Base-by-base conservation (phyloP, 1,140 invertebrate genomes). In the Galleria mellonella region DNA sequence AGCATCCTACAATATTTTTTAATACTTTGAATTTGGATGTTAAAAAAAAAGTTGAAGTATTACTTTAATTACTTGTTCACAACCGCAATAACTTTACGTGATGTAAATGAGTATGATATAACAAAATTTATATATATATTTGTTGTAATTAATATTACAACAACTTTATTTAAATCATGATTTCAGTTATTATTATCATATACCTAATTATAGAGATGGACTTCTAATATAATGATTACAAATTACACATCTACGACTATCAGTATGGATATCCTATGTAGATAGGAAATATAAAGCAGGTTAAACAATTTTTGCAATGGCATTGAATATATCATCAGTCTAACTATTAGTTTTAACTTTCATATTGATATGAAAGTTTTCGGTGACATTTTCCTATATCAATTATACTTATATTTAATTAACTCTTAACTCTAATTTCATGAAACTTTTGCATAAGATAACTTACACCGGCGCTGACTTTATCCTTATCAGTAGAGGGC, bases 371-470 rank as follows among this genome's bases (percentile, higher is more conserved):
- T 43, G 43, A 53, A 52, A 55, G 35, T 43, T 14, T 39, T 37
- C 17, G 6, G 17, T 2, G 6, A 23, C 6, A 23, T 23, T 23
- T 23, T 2, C 6, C 17, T 43, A 45, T 40, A 48, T 35, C 35
- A 36, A 43, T 40, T 35, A 32, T 43, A 40, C 41, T 48, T 47
- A 41, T 38, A 53, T 70, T 82, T 88, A 89, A 65, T 82, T 88
- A 89, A 65, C 87, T 89, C 62, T 89, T 89, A 71, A 89, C 89
- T 78, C 88, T 89, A 73, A 89, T 89, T 74, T 89, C 88, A 60
- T 89, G 88, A 72, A 89, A 88, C 63, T 88, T 89, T 74, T 89
- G 88, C 88, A 89, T 88, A 60, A 89, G 73, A 55, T 87, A 87
- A 81, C 84, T 87, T 79, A 87, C 84, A 68, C 86, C 72, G 56